A percentile compares a stretch with the other conserved stretches of the same genome.
Conservation (phyloP, 53 echinoderm and acorn worm species). For the Luidia sarsii region DNA sequence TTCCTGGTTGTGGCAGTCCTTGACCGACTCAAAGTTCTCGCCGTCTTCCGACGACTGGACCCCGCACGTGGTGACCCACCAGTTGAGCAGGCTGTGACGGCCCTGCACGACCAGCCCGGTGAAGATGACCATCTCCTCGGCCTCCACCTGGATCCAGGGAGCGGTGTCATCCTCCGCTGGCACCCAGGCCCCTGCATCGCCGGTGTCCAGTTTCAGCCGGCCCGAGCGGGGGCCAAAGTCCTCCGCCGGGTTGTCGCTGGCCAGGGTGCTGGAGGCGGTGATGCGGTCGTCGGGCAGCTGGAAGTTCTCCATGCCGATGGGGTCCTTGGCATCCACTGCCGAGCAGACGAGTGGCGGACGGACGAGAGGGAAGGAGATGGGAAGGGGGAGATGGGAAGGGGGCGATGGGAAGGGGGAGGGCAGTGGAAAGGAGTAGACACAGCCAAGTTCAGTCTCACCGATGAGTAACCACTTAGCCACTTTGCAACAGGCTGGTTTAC, state of each 20-base stretch:
- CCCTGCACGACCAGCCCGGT: conserved; percentile 64
- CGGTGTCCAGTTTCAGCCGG: not conserved
- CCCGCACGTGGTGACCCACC: conserved; percentile 56
- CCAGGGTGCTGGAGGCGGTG: not conserved
- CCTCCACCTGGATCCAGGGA: conserved; percentile 48
- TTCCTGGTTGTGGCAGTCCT: not conserved
- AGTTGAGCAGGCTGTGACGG: conserved; percentile 25
- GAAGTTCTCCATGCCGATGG: conserved; percentile 3
- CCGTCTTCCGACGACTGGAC: conserved; percentile 34
- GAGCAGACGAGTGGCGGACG: no score
- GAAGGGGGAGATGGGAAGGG: no score
- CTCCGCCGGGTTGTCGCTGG: not conserved
- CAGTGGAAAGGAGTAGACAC: no score
- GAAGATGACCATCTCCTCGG: not conserved
- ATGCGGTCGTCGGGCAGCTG: not conserved
- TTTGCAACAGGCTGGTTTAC: no score
- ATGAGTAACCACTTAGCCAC: no score
- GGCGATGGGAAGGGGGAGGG: no score
- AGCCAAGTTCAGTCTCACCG: no score
- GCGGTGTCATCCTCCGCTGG: not conserved
- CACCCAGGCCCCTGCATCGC: conserved; percentile 15
- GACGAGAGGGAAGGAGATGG: no score
- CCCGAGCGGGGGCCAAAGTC: not conserved
- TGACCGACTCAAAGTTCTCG: not conserved
- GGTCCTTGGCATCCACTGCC: conserved; percentile 26